A percentile compares a stretch with the other conserved stretches of the same genome.
Conservation (phyloP, 2,797 vertebrate species). For the Peromyscus aztecus region DNA sequence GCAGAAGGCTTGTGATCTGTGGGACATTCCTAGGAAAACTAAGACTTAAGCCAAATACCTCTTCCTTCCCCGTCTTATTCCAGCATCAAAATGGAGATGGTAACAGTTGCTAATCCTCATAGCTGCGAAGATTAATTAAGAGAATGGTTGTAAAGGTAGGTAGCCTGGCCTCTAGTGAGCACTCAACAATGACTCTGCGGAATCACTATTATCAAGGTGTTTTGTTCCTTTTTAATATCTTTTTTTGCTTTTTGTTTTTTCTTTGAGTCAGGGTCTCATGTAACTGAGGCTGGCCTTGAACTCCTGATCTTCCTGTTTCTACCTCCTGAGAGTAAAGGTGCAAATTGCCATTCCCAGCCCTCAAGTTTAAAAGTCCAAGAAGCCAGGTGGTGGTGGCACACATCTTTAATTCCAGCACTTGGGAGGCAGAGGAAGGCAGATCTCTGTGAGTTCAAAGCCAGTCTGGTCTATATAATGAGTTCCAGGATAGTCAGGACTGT, state of each 20-base stretch:
- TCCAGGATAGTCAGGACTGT: background rate
- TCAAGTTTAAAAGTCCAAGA: constrained; percentile 2
- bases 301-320: background rate
- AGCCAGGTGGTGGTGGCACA: background rate
- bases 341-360: background rate
- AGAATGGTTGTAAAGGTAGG: background rate
- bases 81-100: background rate
- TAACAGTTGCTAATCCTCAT: background rate
- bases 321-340: background rate
- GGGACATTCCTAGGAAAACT: background rate
- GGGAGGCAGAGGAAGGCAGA: background rate
- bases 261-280: background rate
- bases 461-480: background rate
- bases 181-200: background rate
- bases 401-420: background rate
- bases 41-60: background rate
- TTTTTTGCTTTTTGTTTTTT: background rate
- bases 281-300: background rate
- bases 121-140: background rate
- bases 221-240: background rate
- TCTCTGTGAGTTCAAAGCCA: background rate
- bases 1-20: background rate
- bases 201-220: background rate
- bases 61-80: background rate
- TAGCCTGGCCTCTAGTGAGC: background rate